Evolutionary conservation across 2,113 vertebrate genomes (phyloP), one percentile per base, ranked within the genome.

Genomic region (Anolis carolinensis): DNA sequence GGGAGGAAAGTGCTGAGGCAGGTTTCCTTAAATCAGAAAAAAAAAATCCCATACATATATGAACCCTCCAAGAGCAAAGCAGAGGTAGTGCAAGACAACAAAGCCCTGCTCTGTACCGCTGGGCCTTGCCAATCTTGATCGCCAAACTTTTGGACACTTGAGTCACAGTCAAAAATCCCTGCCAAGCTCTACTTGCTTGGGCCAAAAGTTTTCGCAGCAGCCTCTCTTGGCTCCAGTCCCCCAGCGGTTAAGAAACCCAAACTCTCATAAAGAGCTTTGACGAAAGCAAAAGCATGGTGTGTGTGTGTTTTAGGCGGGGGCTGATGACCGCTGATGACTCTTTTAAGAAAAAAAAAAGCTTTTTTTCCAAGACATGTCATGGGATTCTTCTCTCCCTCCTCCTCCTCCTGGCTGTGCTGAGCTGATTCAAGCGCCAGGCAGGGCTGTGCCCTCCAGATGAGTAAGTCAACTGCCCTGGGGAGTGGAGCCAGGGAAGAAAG

Each of bases 311-410:
- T 6, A 27, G 62, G n/a, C 7, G 68, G 67, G 72, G 4, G 90
- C 90, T 84, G 81, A 30, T 91, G 92, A 93, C 89, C 87, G 32
- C 91, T 90, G 90, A 86, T 90, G 23, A 71, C 90, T 92, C 89
- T 94, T 92, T 86, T 27, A 13, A 67, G 92, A 95, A 90, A 94
- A 94, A 94, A 91, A 90, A 94, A 94, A 94, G 91, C 92, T 94
- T 94, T 95, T 94, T 94, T 85, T 94, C 94, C 94, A 77, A 94
- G 92, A 93, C 90, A 90, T 92, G 88, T 95, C 93, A 94, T 95
- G 94, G 94, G 94, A 93, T 92, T 90, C 82, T 90, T 93, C 82
- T 91, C 94, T 30, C 30, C 59, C 50, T 34, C 48, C 50, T 34
- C 10, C 32, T 11, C 30, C 5, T 59, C 32, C 93, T 91, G 67